Evolutionary conservation across 2,888 invertebrate species (phyloP), one percentile per base, ranked within the genome.

Genomic region (Rapana venosa): DNA sequence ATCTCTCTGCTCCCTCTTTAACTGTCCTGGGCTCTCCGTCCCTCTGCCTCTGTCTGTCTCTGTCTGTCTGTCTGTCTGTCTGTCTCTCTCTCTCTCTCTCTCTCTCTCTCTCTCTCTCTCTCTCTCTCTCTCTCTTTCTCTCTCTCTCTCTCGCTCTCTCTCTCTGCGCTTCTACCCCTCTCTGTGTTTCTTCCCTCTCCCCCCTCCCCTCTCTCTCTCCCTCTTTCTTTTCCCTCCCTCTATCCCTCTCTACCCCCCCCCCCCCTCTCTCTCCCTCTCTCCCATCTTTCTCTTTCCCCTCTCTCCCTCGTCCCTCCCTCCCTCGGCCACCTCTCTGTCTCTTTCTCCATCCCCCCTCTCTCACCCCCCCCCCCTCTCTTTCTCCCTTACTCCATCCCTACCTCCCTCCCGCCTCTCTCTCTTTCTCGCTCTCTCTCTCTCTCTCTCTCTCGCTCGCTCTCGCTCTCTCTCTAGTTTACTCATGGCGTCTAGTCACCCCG

Each of bases 61-160:
- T 20, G 58, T 56, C 30, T 22, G 20, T 85, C 17, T 85, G 32
- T 15, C 22, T 58, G 11, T 47, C 35, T 13, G 26, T 84, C 58
- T 87, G 47, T 87, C 11, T 61, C n/a, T n/a, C n/a, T n/a, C n/a
- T n/a, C n/a, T n/a, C n/a, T n/a, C n/a, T n/a, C n/a, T n/a, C n/a
- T n/a, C n/a, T n/a, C n/a, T n/a, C n/a, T n/a, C n/a, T n/a, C n/a
- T 15, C 30, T 58, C 17, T 11, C 30, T 30, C 56, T 0, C 30
- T 56, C 11, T 58, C 4, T 0, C n/a, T 58, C 85, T 85, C 70
- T 58, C 47, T 58, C 66, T 66, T 2, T 87, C 61, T 87, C 61
- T 87, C 20, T 87, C 61, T 87, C 61, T 87, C 66, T 87, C 32
- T 32, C 30, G 26, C 61, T 58, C 13, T 58, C 85, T 58, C 56